phyloP scores from a whole-genome alignment of 2,113 vertebrate genomes.

The Myanophis thanlyinensis region DNA sequence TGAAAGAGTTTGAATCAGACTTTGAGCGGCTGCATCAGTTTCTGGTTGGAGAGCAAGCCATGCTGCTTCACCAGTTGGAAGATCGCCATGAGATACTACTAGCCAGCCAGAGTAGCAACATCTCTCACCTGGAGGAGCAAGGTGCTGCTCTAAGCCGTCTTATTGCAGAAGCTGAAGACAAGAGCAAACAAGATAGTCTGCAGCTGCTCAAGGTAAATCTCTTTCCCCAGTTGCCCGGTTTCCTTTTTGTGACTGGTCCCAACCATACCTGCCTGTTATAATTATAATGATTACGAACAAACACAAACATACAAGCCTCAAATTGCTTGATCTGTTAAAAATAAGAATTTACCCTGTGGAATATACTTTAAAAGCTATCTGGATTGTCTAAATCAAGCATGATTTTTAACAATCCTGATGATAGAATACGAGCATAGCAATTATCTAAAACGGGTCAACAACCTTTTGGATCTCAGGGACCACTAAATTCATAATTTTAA shows the following conservation, averaged over 20 bases:
- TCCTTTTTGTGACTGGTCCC: neutral
- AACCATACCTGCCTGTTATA: neutral
- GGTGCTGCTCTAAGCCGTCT: slow-evolving; percentile 59
- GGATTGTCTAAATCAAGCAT: neutral
- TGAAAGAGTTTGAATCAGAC: slow-evolving; percentile 69
- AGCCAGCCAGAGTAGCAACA: slow-evolving; percentile 47
- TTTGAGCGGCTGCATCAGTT: slow-evolving; percentile 72
- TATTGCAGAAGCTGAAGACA: slow-evolving; percentile 64
- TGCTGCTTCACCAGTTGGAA: slow-evolving; percentile 66
- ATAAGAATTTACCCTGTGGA: neutral
- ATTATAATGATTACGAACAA: neutral
- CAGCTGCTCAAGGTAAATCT: slow-evolving; percentile 65
- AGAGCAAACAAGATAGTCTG: slow-evolving; percentile 66
- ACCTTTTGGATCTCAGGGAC: too few species aligned
- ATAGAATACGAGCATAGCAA: neutral
- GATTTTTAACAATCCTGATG: neutral
- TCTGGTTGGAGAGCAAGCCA: slow-evolving; percentile 70
- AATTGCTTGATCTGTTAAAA: neutral
- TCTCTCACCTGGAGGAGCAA: slow-evolving; percentile 58
- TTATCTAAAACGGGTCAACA: neutral
- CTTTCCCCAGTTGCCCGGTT: neutral
- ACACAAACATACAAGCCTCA: too few species aligned
- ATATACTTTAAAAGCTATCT: neutral
- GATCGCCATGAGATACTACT: slow-evolving; percentile 66
- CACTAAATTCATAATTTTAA: too few species aligned